A percentile compares a stretch with the other conserved stretches of the same genome.
Evolutionary conservation across 1,140 invertebrate genomes (phyloP).

Genomic region (Brachionus plicatilis): DNA sequence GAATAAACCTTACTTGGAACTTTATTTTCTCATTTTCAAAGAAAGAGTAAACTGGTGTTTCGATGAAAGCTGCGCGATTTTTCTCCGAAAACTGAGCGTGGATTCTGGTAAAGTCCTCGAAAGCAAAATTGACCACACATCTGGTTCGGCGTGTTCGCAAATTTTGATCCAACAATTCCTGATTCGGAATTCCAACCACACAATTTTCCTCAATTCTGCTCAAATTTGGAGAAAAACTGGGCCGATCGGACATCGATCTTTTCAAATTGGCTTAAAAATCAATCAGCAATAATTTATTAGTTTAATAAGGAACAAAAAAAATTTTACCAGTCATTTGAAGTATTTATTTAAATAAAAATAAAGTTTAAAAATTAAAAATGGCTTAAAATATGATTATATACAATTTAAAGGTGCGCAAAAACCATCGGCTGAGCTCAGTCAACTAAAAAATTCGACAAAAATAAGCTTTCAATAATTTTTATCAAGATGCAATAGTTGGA

Average conservation of each 20-base stretch:
- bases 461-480: slow-evolving; percentile 24
- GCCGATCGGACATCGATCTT: neutral
- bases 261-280: neutral
- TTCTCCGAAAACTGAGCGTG: slow-evolving; percentile 30
- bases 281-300: neutral
- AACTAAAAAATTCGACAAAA: slow-evolving; percentile 23
- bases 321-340: neutral
- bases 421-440: neutral
- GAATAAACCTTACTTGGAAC: neutral
- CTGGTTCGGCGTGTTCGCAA: slow-evolving; percentile 1
- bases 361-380: neutral
- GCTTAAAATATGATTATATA: neutral
- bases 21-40: slow-evolving; percentile 29
- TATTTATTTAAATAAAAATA: neutral
- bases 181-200: neutral
- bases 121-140: slow-evolving; percentile 7
- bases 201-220: neutral
- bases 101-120: slow-evolving; percentile 17
- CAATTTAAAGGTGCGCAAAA: neutral
- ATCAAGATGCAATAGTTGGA: slow-evolving; percentile 7
- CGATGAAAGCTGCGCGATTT: neutral
- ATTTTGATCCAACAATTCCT: neutral
- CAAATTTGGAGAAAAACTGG: neutral
- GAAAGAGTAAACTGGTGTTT: slow-evolving; percentile 5
- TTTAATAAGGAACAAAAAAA: neutral